Evolutionary conservation across 2,113 vertebrate genomes (phyloP).

Genomic region (Dipodomys stephensi): DNA sequence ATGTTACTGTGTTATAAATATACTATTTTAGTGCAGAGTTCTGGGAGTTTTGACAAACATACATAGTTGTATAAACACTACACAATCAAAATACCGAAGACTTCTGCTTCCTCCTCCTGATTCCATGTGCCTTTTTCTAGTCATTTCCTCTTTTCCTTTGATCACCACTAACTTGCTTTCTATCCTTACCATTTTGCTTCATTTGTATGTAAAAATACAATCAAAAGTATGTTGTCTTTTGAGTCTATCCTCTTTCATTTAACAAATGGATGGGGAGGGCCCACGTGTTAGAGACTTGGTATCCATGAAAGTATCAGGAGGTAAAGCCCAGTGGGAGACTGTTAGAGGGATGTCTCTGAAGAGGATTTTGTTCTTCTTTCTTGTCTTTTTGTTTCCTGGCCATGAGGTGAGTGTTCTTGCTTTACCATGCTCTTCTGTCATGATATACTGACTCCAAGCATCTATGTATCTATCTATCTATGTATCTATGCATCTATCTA

Average conservation of each 20-base stretch:
- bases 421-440: neutral
- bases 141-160: neutral
- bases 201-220: constrained; percentile 6
- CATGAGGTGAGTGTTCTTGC: neutral
- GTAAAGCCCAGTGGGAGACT: neutral
- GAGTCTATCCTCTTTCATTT: neutral
- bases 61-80: neutral
- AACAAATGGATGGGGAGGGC: neutral
- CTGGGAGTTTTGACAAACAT: neutral
- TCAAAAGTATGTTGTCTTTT: neutral
- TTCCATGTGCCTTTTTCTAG: no score
- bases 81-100: neutral
- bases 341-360: neutral
- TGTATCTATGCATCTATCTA: neutral
- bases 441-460: neutral
- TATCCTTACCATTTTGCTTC: neutral
- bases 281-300: neutral
- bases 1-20: no score
- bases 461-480: no score
- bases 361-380: neutral
- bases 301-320: neutral
- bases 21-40: neutral
- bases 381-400: neutral
- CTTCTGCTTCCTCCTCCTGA: rapidly evolving
- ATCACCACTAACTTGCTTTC: neutral